Evolutionary conservation across 2,888 invertebrate species (phyloP).

Genomic region (Sthenelais limicola): DNA sequence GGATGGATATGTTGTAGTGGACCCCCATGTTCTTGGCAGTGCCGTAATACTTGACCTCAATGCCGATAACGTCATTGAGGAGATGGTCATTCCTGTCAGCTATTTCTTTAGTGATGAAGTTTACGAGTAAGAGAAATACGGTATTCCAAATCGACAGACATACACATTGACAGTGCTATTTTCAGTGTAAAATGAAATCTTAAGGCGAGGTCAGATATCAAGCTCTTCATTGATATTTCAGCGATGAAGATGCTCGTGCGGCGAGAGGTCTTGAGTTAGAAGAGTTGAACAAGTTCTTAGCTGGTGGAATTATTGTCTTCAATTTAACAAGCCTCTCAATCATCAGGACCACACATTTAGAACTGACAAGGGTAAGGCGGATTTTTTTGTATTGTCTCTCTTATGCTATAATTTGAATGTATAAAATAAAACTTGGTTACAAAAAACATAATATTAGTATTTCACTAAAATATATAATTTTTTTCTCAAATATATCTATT

Average conservation of each 20-base stretch:
- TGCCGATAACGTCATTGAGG: conserved; percentile 58
- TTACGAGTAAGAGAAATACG: conserved; percentile 55
- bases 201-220: background rate
- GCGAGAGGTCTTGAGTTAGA: conserved; percentile 46
- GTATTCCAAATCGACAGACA: background rate
- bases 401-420: too few species aligned
- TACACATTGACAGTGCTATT: background rate
- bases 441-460: too few species aligned
- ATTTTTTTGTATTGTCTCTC: too few species aligned
- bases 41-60: conserved; percentile 65
- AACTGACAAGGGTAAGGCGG: conserved; percentile 54
- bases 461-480: too few species aligned
- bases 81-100: conserved; percentile 64
- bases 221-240: background rate
- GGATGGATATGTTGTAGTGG: conserved; percentile 39
- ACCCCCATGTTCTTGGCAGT: conserved; percentile 64
- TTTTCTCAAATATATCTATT: too few species aligned
- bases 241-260: conserved; percentile 7
- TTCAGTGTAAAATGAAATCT: background rate
- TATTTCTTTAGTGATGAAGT: conserved; percentile 65
- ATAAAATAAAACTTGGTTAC: too few species aligned
- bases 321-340: conserved; percentile 59
- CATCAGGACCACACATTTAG: conserved; percentile 54
- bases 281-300: conserved; percentile 60
- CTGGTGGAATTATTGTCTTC: conserved; percentile 42